A percentile compares a stretch with the other conserved stretches of the same genome.
Conservation (phyloP, 2,888 invertebrate genomes). For the Microctonus hyperodae region DNA sequence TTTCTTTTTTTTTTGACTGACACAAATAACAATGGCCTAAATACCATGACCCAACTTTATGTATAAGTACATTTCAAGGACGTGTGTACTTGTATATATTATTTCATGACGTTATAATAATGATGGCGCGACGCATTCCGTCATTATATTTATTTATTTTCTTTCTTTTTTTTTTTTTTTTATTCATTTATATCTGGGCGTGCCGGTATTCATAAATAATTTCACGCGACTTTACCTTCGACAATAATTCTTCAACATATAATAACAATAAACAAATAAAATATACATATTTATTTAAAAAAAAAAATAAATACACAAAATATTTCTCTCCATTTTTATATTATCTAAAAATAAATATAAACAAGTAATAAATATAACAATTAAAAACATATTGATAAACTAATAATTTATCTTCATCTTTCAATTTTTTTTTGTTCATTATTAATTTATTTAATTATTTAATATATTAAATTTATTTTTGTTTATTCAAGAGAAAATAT, state of each 20-base stretch:
- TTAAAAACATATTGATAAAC: too few relatives aligned
- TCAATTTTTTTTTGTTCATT: not conserved
- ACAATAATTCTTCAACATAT: not conserved
- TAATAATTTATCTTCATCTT: not conserved
- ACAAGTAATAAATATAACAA: too few relatives aligned
- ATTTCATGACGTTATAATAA: slow-evolving; percentile 22
- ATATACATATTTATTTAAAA: too few relatives aligned
- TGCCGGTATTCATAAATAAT: slow-evolving; percentile 31
- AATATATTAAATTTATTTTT: not conserved
- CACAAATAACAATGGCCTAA: slow-evolving; percentile 35
- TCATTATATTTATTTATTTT: slow-evolving; percentile 34
- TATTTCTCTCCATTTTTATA: too few relatives aligned
- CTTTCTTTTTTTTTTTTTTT: slow-evolving; percentile 2
- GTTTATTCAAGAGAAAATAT: too few relatives aligned
- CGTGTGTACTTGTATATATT: slow-evolving; percentile 19
- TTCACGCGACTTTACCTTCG: slow-evolving; percentile 24
- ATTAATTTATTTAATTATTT: too few relatives aligned
- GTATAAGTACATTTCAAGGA: slow-evolving; percentile 31
- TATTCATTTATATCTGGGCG: slow-evolving; percentile 32
- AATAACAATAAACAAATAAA: too few relatives aligned
- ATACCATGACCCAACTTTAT: slow-evolving; percentile 28
- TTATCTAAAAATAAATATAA: too few relatives aligned
- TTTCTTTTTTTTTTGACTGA: not conserved
- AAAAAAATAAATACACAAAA: too few relatives aligned
- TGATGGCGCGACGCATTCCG: slow-evolving; percentile 36